Conservation (phyloP, 1,140 invertebrate genomes). For the Nasonia giraulti region DNA sequence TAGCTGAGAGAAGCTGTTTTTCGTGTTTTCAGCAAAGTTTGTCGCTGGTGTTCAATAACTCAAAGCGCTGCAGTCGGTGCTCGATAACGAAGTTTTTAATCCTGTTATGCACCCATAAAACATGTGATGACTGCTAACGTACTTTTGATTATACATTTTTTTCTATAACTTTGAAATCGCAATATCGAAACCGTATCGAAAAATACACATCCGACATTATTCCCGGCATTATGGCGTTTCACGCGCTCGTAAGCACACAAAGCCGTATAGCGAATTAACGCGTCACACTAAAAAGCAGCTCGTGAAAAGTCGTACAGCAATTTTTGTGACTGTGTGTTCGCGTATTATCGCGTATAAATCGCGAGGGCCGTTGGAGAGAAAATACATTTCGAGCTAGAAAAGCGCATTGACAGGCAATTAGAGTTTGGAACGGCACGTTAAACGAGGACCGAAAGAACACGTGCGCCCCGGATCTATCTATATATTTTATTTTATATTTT, state of each 20-base stretch:
- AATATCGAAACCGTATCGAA: no score
- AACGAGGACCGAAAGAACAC: neutral
- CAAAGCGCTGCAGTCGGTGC: neutral
- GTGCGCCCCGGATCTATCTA: neutral
- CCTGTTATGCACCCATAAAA: neutral
- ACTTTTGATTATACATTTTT: no score
- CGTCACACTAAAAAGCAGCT: neutral
- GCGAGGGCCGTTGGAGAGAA: neutral
- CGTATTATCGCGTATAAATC: neutral
- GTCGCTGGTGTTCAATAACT: neutral
- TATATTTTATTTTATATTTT: no score
- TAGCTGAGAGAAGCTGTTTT: no score
- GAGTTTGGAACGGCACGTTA: neutral
- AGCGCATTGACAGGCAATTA: neutral
- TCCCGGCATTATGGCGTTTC: neutral
- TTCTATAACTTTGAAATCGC: no score
- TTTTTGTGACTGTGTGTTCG: neutral
- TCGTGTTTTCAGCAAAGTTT: neutral
- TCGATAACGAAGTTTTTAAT: neutral
- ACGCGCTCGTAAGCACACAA: neutral
- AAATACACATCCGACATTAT: neutral
- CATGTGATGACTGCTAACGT: neutral
- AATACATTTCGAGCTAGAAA: conserved; percentile 1
- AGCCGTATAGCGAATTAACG: neutral
- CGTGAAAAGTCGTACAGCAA: neutral